These are phyloP conservation scores for Deroplatys truncata DNA, from an alignment of 2,888 invertebrate genomes.

Conservation along the genomic window DNA sequence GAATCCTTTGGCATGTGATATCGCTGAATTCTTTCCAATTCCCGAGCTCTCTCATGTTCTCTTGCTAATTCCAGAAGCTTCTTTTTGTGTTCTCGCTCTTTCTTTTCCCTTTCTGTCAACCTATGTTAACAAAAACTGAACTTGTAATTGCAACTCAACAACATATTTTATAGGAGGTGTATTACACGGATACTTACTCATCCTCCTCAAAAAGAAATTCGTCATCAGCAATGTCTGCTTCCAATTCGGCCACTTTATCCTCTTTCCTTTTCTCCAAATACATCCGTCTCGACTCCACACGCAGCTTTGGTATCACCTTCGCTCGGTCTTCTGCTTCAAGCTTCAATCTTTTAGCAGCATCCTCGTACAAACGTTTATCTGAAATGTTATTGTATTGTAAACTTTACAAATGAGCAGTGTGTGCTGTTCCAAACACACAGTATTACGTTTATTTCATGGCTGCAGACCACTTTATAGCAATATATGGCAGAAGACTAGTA, in stretches of 20 bases:
- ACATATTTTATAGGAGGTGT: background rate
- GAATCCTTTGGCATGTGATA: constrained; percentile 90
- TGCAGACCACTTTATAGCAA: no score
- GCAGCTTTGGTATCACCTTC: constrained; percentile 79
- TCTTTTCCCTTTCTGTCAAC: constrained; percentile 79
- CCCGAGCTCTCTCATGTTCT: constrained; percentile 92
- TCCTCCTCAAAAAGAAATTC: constrained; percentile 89
- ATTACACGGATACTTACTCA: constrained; percentile 56
- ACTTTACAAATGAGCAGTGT: background rate
- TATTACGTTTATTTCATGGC: no score
- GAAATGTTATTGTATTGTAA: constrained; percentile 41
- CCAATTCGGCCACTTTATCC: constrained; percentile 92
- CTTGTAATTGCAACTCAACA: background rate
- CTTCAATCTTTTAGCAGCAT: constrained; percentile 87
- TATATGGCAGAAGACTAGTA: no score
- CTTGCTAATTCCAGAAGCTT: constrained; percentile 85
- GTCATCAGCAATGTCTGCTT: constrained; percentile 93
- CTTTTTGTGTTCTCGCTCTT: constrained; percentile 85
- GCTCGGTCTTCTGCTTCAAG: constrained; percentile 82
- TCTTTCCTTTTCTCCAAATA: constrained; percentile 95
- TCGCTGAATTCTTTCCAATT: constrained; percentile 86
- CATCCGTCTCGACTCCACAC: constrained; percentile 86
- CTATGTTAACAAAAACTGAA: constrained; percentile 47
- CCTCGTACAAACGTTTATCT: constrained; percentile 70
- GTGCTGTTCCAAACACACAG: background rate